Base-by-base conservation (phyloP, 2,888 invertebrate species). In the Neoitamus cyanurus region DNA sequence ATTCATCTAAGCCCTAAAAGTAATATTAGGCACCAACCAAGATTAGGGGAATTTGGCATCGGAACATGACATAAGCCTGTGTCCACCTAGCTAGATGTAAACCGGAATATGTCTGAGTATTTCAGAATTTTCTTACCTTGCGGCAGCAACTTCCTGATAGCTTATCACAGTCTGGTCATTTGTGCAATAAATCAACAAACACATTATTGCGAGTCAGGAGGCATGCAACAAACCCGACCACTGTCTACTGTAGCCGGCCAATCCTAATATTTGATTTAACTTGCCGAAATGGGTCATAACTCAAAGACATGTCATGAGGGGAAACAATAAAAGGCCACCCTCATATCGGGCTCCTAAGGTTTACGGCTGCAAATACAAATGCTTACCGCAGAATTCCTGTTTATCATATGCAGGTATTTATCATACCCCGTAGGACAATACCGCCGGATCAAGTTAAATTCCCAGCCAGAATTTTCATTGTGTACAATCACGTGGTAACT, bases 371-470 rank as follows among this genome's bases (percentile, higher is more conserved):
- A 86, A 83, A 84, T 83, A 42, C 83, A 83, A 84, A 83, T 78
- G 78, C 78, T 69, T 70, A 77, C 83, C 84, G 68, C 70, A 72
- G 85, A 85, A 85, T 86, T 86, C 84, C 86, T 85, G 85, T 86
- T 86, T 86, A 86, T 86, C 86, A 85, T 86, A 86, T 86, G 85
- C 86, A 86, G 86, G 85, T 86, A 86, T 86, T 86, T 86, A 84
- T 85, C 86, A 70, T 30, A 15, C 13, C 37, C 83, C 34, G 70
- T 36, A 70, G 70, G 69, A 70, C 69, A 83, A 83, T 83, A 69
- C 83, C 83, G 37, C 83, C 68, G 70, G 80, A 80, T 80, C 80
- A 80, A 80, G 58, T 80, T 28, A 15, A 80, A 80, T 80, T 80
- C 80, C 80, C 68, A 58, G 80, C 80, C 80, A 68, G 77, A 84